phyloP scores from a whole-genome alignment of 2,113 vertebrate genomes.

The Paramormyrops kingsleyae region DNA sequence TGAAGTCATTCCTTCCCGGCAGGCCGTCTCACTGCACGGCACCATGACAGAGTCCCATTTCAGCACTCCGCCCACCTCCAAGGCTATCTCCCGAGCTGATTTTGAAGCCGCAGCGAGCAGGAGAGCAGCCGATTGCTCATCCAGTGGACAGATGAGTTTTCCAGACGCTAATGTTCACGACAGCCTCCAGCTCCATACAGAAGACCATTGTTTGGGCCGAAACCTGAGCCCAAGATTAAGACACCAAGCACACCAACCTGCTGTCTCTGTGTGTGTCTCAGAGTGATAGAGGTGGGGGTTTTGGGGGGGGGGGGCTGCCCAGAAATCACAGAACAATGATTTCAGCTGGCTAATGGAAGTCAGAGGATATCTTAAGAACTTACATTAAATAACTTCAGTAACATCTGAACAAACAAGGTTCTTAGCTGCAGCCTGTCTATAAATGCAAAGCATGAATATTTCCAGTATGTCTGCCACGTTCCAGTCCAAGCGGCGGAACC shows the following conservation, averaged over 20 bases:
- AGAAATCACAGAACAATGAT: background rate
- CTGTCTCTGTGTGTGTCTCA: background rate
- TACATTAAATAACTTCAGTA: slow-evolving; percentile 36
- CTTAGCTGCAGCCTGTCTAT: background rate
- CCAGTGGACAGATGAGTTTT: slow-evolving; percentile 73
- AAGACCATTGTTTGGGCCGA: slow-evolving; percentile 80
- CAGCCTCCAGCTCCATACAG: slow-evolving; percentile 69
- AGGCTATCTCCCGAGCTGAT: slow-evolving; percentile 50
- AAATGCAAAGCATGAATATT: background rate
- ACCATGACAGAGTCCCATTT: slow-evolving; percentile 39
- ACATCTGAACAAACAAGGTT: background rate
- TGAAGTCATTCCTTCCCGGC: slow-evolving; percentile 31
- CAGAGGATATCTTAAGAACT: background rate
- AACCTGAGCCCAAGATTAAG: slow-evolving; percentile 81
- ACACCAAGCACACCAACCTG: slow-evolving; percentile 61
- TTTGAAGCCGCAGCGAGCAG: slow-evolving; percentile 58
- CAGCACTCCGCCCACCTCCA: slow-evolving; percentile 46
- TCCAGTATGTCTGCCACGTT: background rate
- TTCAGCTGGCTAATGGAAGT: background rate
- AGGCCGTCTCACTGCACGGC: slow-evolving; percentile 44
- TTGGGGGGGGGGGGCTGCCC: slow-evolving; percentile 14
- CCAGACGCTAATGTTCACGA: slow-evolving; percentile 78
- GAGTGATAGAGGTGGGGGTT: background rate
- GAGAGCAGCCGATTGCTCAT: slow-evolving; percentile 38
- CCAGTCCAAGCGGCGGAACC: background rate